A percentile compares a stretch with the other conserved stretches of the same genome.
Conservation (phyloP, 2,797 vertebrate species). For the Caiman crocodilus region DNA sequence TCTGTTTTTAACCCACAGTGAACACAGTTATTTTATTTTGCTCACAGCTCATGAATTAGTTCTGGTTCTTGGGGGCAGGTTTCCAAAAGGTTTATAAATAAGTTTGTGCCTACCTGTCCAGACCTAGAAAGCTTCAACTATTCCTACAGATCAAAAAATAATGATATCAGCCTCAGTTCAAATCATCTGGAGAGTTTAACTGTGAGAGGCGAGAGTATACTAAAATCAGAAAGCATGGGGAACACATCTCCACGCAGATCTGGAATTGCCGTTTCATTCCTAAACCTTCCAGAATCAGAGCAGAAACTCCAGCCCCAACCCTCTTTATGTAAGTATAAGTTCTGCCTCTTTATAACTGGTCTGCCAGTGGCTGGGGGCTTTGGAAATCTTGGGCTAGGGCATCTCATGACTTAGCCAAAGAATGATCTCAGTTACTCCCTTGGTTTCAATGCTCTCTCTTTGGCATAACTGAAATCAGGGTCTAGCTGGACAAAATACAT, state of each 20-base stretch:
- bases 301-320: not conserved
- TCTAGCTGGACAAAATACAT: not conserved
- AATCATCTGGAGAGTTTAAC: not conserved
- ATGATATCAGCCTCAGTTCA: not conserved
- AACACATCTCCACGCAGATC: not conserved
- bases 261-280: not conserved
- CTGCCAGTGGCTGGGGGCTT: not conserved
- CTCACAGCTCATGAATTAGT: fast-evolving
- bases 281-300: not conserved
- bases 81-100: not conserved
- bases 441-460: fast-evolving
- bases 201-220: not conserved
- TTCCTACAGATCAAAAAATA: not conserved
- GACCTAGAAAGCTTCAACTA: not conserved
- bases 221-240: not conserved
- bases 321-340: not conserved
- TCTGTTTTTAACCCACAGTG: too few species aligned
- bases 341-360: not conserved
- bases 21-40: too few species aligned
- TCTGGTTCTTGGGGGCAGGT: not conserved
- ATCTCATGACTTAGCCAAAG: not conserved
- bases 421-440: not conserved
- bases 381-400: fast-evolving
- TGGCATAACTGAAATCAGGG: not conserved
- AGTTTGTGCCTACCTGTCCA: not conserved